Evolutionary conservation across 2,888 invertebrate species (phyloP).

Genomic region (Hydraecia micacea): DNA sequence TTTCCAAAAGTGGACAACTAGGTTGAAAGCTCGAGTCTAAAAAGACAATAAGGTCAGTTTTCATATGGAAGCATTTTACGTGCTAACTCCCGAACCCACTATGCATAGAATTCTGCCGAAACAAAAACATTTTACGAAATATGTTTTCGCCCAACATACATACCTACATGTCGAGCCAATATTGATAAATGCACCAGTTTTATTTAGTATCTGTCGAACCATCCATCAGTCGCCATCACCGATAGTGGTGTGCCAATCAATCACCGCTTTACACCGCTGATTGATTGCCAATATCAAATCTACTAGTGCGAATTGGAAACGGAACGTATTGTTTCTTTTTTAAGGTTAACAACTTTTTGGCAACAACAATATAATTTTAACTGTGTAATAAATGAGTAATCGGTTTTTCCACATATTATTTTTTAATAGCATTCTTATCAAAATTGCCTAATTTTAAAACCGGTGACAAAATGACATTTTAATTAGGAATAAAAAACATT

Average conservation of each 20-base stretch:
- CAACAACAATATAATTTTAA: background rate
- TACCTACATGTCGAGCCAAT: background rate
- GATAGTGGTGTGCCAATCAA: constrained; percentile 42
- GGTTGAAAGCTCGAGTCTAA: background rate
- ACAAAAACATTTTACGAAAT: constrained; percentile 10
- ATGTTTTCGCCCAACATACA: background rate
- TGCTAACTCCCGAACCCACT: background rate
- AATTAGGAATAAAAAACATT: background rate
- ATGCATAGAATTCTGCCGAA: background rate
- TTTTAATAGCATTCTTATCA: constrained; percentile 6
- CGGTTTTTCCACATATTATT: background rate
- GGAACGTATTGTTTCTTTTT: constrained; percentile 5
- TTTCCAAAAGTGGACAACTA: background rate
- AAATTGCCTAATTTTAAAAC: background rate
- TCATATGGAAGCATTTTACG: background rate
- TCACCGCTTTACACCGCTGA: constrained; percentile 43
- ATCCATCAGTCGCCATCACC: constrained; percentile 31
- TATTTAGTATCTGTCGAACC: constrained; percentile 36
- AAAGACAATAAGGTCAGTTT: background rate
- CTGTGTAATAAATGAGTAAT: constrained; percentile 8
- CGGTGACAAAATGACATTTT: background rate
- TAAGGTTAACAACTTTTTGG: background rate
- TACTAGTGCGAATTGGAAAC: constrained; percentile 28
- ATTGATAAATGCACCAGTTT: constrained; percentile 33
- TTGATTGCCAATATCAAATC: constrained; percentile 40